Percentiles rank a stretch among this genome's conserved stretches.
phyloP scores from a whole-genome alignment of 2,797 vertebrate species.

The Tragopan temminckii region DNA sequence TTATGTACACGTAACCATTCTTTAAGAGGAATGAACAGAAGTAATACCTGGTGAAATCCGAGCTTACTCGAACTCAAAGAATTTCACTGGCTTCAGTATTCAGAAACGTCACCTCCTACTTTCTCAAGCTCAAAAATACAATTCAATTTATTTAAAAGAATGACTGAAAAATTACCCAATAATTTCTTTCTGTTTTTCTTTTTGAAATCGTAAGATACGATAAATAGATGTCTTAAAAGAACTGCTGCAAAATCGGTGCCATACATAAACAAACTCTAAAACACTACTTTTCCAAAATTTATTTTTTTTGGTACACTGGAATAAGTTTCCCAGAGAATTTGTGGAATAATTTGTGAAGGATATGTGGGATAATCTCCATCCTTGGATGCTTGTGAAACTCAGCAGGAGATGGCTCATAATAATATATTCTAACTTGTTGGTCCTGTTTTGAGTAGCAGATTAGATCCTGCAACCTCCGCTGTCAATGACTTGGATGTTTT shows the following conservation, averaged over 20 bases:
- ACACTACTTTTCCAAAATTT: neutral
- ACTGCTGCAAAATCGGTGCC: neutral
- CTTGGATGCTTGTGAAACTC: constrained; percentile 17
- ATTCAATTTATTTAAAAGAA: neutral
- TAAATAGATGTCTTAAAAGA: neutral
- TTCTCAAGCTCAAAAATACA: neutral
- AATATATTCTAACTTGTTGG: neutral
- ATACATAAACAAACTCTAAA: neutral
- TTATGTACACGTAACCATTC: neutral
- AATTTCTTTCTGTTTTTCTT: neutral
- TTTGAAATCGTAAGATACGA: neutral
- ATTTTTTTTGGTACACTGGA: neutral
- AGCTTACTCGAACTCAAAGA: neutral
- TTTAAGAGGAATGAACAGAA: neutral
- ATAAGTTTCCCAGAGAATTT: neutral
- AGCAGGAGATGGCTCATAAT: neutral
- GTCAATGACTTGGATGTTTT: neutral
- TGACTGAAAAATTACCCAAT: neutral
- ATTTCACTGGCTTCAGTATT: neutral
- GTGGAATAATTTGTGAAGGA: neutral
- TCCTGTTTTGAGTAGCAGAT: neutral
- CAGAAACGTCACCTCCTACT: neutral
- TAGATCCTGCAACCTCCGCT: neutral
- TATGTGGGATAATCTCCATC: neutral
- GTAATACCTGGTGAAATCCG: neutral